A percentile compares a stretch with the other conserved stretches of the same genome.
Conservation (phyloP, 2,888 invertebrate genomes). For the Protodeltote pygarga region DNA sequence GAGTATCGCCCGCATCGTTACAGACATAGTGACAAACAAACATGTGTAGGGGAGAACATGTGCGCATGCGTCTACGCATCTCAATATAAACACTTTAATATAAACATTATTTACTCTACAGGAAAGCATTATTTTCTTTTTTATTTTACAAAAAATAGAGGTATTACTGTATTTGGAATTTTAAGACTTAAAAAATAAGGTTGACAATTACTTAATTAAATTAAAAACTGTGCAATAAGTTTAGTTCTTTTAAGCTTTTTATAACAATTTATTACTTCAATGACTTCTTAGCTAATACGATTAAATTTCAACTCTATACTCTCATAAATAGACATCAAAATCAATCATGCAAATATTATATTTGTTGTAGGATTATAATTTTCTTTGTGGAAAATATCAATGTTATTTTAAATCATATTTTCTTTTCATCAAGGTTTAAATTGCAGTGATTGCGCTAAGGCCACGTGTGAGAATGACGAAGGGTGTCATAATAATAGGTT, state of each 20-base stretch:
- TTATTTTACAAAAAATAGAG: no score
- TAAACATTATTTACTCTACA: accelerated
- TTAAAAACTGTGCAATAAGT: slow-evolving; percentile 10
- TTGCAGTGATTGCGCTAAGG: not conserved
- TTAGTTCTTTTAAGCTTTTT: slow-evolving; percentile 24
- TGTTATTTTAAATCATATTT: not conserved
- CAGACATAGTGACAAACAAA: slow-evolving; percentile 55
- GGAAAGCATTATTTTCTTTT: not conserved
- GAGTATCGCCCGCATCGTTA: slow-evolving; percentile 50
- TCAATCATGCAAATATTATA: not conserved
- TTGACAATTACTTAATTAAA: not conserved
- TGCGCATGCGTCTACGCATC: slow-evolving; percentile 48
- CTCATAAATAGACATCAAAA: accelerated
- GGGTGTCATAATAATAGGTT: slow-evolving; percentile 42
- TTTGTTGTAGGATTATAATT: slow-evolving; percentile 6
- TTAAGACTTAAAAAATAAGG: not conserved
- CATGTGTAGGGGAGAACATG: slow-evolving; percentile 48
- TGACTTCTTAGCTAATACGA: not conserved
- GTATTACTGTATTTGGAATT: slow-evolving; percentile 6
- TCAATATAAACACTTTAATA: slow-evolving; percentile 4
- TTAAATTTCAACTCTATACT: slow-evolving; percentile 6
- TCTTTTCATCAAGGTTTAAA: accelerated
- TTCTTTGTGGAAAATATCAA: slow-evolving; percentile 1
- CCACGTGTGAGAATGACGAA: slow-evolving; percentile 28
- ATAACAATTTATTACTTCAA: slow-evolving; percentile 20